phyloP scores from a whole-genome alignment of 2,113 vertebrate species.

The Nannobrachium achirus region DNA sequence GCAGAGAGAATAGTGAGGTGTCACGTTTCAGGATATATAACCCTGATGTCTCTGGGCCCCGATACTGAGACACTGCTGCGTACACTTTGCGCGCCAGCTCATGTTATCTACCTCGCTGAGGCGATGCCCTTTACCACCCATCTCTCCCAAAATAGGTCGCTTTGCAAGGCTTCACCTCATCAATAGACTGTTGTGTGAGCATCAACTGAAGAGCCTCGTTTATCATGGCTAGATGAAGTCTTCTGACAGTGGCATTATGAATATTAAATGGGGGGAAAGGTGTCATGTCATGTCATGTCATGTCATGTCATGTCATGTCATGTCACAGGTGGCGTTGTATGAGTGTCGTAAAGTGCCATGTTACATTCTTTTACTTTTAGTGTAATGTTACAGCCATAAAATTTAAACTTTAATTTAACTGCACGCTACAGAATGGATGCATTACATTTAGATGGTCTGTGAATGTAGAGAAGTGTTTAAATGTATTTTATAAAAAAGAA shows the following conservation, averaged over 20 bases:
- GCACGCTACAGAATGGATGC: not conserved
- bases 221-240: conserved; percentile 41
- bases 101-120: conserved; percentile 61
- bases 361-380: conserved; percentile 15
- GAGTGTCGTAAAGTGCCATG: conserved; percentile 9
- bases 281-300: conserved; percentile 31
- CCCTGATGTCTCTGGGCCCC: conserved; percentile 50
- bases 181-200: conserved; percentile 21
- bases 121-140: conserved; percentile 37
- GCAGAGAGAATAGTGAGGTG: conserved; percentile 61
- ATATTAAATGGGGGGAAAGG: conserved; percentile 33
- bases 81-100: conserved; percentile 66
- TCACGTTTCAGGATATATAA: conserved; percentile 67
- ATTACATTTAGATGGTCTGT: not conserved
- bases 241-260: conserved; percentile 46
- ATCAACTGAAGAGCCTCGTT: conserved; percentile 32
- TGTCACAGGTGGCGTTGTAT: conserved; percentile 26
- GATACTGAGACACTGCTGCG: conserved; percentile 68
- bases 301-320: conserved; percentile 16
- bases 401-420: not conserved
- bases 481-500: too few species aligned
- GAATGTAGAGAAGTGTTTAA: not conserved
- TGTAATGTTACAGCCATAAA: conserved; percentile 5
- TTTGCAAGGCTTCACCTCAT: conserved; percentile 52
- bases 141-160: conserved; percentile 67